A percentile compares a stretch with the other conserved stretches of the same genome.
phyloP scores from a whole-genome alignment of 2,888 invertebrate genomes.

The Lottia scabra region DNA sequence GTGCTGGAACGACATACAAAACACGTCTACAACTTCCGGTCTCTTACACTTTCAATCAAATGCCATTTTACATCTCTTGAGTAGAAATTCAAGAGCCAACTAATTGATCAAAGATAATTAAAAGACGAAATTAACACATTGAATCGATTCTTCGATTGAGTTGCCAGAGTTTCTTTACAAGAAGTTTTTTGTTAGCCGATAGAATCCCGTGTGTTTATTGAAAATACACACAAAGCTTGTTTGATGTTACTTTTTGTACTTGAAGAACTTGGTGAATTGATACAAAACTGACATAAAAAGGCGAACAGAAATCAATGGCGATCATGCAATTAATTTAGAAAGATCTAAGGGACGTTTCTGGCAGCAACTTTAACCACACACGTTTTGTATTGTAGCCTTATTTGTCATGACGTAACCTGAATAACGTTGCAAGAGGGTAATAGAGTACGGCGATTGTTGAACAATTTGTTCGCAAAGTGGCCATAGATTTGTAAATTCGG shows the following conservation, averaged over 20 bases:
- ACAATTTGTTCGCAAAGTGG: background rate
- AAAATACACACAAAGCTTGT: background rate
- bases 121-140: too few species aligned
- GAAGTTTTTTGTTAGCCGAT: background rate
- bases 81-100: too few species aligned
- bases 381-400: background rate
- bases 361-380: background rate
- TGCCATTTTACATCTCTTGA: too few species aligned
- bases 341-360: background rate
- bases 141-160: too few species aligned
- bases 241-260: constrained; percentile 1
- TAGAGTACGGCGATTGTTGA: too few species aligned
- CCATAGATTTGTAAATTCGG: background rate
- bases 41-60: too few species aligned
- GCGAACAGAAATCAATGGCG: background rate
- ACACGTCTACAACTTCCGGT: too few species aligned
- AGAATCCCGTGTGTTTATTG: background rate
- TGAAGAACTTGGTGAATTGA: background rate
- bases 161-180: too few species aligned
- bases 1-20: too few species aligned
- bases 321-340: background rate
- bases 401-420: background rate
- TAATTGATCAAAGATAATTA: too few species aligned
- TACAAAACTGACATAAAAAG: background rate
- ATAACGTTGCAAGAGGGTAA: too few species aligned